Base-by-base conservation (phyloP, 2,113 vertebrate genomes). In the Mionectes macconnelli region DNA sequence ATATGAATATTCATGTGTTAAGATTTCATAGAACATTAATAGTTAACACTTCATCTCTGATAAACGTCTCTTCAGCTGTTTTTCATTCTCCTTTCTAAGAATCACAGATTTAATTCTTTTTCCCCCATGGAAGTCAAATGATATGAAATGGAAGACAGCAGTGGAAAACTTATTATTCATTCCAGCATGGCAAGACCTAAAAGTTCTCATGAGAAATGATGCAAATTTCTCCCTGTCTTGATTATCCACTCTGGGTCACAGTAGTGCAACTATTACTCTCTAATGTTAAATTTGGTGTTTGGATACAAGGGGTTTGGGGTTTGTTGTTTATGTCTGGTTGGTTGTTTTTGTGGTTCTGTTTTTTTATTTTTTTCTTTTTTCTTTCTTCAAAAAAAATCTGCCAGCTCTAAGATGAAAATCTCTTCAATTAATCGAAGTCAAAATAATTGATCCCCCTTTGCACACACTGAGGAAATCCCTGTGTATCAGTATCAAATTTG, bases 341-440 rank as follows among this genome's bases (percentile, higher is more conserved):
- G 10, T 12, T 22, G 16, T 40, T 8, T 31, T 21, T 15, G 35
- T 59, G 1, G 1, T 3, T 35, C 30, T 13, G 2, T 1, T 44
- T 28, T 18, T 18, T 1, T 2, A 8, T 25, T 33, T 16, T 8
- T 28, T 7, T 25, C 21, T 24, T 44, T 39, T 27, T 8, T 3
- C 4, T 72, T 84, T 55, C 9, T 45, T 82, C 2, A 80, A 59
- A 81, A 59, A 81, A 76, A 44, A 14, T 37, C 10, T 62, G 2
- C 5, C 21, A 37, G 6, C 4, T 72, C 52, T 67, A 79, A 64
- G 14, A 1, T 49, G 24, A 44, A 37, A 44, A 20, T 31, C 4
- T 57, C 3, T 59, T 40, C 16, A 16, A 3, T 37, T 67, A 22
- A 37, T 4, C 57, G 24, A 72, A 86, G 4, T 3, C 2, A 62